Base-by-base conservation (phyloP, 2,888 invertebrate genomes). In the Pedicia rivosa region DNA sequence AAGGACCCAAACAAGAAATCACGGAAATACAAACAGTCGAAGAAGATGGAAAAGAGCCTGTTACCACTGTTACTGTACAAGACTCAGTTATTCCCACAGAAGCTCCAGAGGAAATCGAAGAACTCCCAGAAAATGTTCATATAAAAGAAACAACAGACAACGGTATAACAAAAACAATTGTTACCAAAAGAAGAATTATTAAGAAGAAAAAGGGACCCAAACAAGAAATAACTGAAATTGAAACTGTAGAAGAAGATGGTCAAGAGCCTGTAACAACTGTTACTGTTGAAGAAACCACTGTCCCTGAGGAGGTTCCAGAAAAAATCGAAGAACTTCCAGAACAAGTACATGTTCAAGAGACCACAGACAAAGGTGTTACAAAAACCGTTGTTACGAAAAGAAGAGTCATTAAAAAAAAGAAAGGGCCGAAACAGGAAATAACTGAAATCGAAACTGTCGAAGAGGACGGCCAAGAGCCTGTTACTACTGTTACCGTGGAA, bases 71-170 rank as follows among this genome's bases (percentile, higher is more conserved):
- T 1, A 44, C 44, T 4, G 46, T 48, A 10, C 47, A 44, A 37
- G 47, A 17, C 35, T 35, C 16, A n/a, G 35, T 35, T 12, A 30
- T 37, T 22, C 40, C 43, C 2, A 15, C 24, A 13, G 39, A 40
- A 19, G 44, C 40, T 44, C 42, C 55, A 60, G 39, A 45, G 43
- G 30, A 45, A 37, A 44, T 53, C 6, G 48, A 52, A 39, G 53
- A 53, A 42, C 42, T 50, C 33, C 58, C 62, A 2, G 61, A 64
- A 48, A 49, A 58, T 39, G 53, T 62, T n/a, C 51, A 55, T 39
- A 48, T 38, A 42, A 52, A 54, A 7, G 51, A 57, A 48, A 48
- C 40, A 43, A 51, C 53, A 4, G 50, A 54, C 46, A 51, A 33
- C 48, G 52, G 33, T 44, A 54, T 9, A 50, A 47, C 50, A 0